Evolutionary conservation across 2,888 invertebrate genomes (phyloP).

Genomic region (Netelia fuscicornis): DNA sequence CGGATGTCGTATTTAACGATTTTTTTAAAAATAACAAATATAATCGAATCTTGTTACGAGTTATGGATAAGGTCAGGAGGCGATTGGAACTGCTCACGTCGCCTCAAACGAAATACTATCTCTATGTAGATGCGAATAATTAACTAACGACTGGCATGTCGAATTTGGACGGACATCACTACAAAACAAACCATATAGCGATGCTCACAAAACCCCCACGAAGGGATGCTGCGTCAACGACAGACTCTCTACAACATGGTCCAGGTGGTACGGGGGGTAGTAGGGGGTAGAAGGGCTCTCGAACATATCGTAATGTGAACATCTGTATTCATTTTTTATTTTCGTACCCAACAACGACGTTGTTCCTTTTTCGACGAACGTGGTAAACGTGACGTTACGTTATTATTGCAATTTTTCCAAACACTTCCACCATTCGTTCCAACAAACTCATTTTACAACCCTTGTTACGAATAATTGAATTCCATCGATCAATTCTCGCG

Average conservation of each 20-base stretch:
- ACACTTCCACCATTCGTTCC: no score
- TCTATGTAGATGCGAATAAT: slow-evolving; percentile 48
- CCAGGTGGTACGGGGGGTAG: slow-evolving; percentile 10
- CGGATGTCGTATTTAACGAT: background rate
- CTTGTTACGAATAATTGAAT: no score
- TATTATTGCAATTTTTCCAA: background rate
- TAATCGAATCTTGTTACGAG: background rate
- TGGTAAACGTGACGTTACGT: background rate
- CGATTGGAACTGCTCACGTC: slow-evolving; percentile 1
- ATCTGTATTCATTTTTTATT: slow-evolving; percentile 8
- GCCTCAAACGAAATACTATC: slow-evolving; percentile 24
- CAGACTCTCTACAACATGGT: slow-evolving; percentile 36
- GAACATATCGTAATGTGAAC: slow-evolving; percentile 34
- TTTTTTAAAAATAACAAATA: background rate
- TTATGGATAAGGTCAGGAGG: background rate
- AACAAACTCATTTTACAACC: no score
- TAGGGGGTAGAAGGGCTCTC: slow-evolving; percentile 54
- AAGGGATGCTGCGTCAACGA: slow-evolving; percentile 44
- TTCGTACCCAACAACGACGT: background rate
- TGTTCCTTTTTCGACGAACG: background rate
- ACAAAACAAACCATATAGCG: slow-evolving; percentile 61
- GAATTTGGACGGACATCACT: slow-evolving; percentile 63
- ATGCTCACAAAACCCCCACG: slow-evolving; percentile 63
- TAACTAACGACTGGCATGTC: slow-evolving; percentile 52
- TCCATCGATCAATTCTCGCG: no score